These are phyloP conservation scores for Hassar affinis DNA, from an alignment of 2,113 vertebrate species.

Conservation along the genomic window DNA sequence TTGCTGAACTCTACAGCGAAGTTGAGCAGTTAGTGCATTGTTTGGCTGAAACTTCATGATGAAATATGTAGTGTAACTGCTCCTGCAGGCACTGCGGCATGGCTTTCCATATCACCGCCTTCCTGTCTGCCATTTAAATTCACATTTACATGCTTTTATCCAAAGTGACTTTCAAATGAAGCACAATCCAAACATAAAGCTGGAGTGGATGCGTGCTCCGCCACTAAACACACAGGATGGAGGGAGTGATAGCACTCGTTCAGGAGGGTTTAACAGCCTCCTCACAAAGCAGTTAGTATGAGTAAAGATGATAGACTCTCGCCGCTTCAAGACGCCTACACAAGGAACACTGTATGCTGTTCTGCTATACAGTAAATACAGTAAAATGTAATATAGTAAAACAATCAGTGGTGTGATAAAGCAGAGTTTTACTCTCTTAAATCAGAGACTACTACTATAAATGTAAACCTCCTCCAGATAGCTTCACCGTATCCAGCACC, in stretches of 20 bases:
- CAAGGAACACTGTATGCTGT: neutral
- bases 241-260: neutral
- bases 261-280: neutral
- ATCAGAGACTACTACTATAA: neutral
- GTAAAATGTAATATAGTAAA: neutral
- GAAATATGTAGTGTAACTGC: neutral
- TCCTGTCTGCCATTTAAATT: too few relatives aligned
- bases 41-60: neutral
- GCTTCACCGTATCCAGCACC: neutral
- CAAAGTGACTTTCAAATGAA: neutral
- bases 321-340: neutral
- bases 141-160: conserved; percentile 2
- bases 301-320: neutral
- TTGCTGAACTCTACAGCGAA: neutral
- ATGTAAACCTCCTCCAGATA: neutral
- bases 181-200: neutral
- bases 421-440: neutral
- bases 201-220: neutral
- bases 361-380: neutral
- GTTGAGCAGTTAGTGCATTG: neutral
- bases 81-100: neutral
- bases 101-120: neutral
- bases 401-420: neutral
- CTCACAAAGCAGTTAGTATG: neutral
- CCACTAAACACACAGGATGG: neutral